Base-by-base conservation (phyloP, 1,140 invertebrate species). In the Drosophila miranda region DNA sequence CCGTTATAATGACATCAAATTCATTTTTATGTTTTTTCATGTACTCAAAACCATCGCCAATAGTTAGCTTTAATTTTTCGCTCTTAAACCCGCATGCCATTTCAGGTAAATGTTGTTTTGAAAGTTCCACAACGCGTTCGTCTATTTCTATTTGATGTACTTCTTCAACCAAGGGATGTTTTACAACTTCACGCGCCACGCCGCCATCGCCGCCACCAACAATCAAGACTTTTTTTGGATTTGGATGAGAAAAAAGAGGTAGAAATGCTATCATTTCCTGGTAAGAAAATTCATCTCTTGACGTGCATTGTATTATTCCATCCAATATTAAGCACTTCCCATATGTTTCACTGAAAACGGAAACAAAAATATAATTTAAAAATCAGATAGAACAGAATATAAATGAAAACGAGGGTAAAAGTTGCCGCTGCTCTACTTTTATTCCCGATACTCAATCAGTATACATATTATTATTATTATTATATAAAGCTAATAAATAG, bases 181-280 rank as follows among this genome's bases (percentile, higher is more conserved):
- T 99, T 0, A 95, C 94, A 0, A 98, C 96, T 92, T 99, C 99
- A 30, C 99, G 93, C 0, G 97, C 96, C 11, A 99, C 98, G 3
- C 98, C 90, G 1, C 90, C 90, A 92, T 99, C 99, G 16, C 99
- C 99, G 8, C 98, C 99, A 2, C 99, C 99, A 43, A 99, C 97
- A 69, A 99, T 98, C 21, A 99, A 92, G 67, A 99, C 98, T 63
- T 96, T 97, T 91, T 96, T 94, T 0, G 99, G 98, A 89, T 96
- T 95, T 2, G 96, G 95, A 92, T 99, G 98, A 75, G 93, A 95
- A 89, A 96, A 98, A 0, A 99, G 90, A 0, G 99, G 98, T 26
- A 99, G 89, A 92, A 98, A 98, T 2, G 97, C 94, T 69, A 99
- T 97, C 98, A 99, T 99, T 93, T 99, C 99, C 92, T 99, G 98